Evolutionary conservation across 2,113 vertebrate species (phyloP).

Genomic region (Ellobius talpinus): DNA sequence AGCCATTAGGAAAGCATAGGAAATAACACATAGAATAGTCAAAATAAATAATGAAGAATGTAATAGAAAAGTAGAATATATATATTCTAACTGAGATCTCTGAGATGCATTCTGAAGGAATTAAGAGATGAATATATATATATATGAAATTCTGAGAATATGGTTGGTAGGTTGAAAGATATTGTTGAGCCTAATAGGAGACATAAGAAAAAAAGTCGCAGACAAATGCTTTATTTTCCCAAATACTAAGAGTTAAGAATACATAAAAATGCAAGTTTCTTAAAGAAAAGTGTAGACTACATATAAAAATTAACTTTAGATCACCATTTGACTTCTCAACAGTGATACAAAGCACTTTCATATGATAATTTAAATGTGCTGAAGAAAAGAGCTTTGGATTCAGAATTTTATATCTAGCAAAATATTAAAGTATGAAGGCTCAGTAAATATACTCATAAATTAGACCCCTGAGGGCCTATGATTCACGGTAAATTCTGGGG

Average conservation of each 20-base stretch:
- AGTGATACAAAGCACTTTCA: not conserved
- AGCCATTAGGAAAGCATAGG: not conserved
- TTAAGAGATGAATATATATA: not conserved
- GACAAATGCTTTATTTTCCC: not conserved
- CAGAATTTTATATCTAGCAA: slow-evolving; percentile 5
- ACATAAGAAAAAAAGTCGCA: not conserved
- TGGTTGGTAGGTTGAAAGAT: not conserved
- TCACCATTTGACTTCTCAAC: not conserved
- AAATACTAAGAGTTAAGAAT: not conserved
- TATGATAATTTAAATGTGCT: not conserved
- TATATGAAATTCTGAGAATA: not conserved
- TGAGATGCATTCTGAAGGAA: not conserved
- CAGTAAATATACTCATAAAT: not conserved
- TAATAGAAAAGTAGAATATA: not conserved
- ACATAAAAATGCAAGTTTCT: not conserved
- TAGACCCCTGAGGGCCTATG: not conserved
- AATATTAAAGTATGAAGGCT: not conserved
- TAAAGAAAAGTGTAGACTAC: not conserved
- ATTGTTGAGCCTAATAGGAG: not conserved
- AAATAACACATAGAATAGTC: not conserved
- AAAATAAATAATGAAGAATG: not conserved
- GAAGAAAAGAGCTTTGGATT: not conserved
- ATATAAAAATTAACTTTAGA: not conserved
- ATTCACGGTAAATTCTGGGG: not conserved
- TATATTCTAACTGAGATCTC: not conserved